phyloP scores from a whole-genome alignment of 92 coral and sea anemone species.

The Plumapathes pennacea region DNA sequence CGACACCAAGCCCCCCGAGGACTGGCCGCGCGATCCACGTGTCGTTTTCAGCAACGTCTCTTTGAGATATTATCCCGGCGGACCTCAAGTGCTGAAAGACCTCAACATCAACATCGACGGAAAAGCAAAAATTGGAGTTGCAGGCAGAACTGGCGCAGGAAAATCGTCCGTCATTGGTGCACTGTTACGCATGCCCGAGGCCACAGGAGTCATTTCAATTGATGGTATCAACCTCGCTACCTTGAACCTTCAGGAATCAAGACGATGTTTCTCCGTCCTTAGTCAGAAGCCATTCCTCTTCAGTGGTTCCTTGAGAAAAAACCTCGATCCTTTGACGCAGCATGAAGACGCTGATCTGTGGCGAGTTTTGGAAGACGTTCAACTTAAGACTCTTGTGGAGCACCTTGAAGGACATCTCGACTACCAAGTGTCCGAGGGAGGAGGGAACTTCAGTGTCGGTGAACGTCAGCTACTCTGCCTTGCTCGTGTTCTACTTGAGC shows the following conservation, averaged over 20 bases:
- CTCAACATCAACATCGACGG: conserved; percentile 11
- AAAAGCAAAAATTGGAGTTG: conserved; percentile 17
- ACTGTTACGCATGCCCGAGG: conserved; percentile 30
- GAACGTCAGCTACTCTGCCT: conserved; percentile 32
- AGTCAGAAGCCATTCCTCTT: conserved; percentile 22
- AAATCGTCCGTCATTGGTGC: conserved; percentile 29
- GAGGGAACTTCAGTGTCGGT: conserved; percentile 24
- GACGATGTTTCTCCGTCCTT: conserved; percentile 28
- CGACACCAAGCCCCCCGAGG: conserved; percentile 6
- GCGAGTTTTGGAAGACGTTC: conserved; percentile 10
- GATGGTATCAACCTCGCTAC: conserved; percentile 2
- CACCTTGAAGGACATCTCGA: conserved; percentile 20
- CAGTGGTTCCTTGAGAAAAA: conserved; percentile 13
- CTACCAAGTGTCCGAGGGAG: conserved; percentile 7
- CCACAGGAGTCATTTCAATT: conserved; percentile 11
- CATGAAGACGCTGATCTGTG: conserved; percentile 17
- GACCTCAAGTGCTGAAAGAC: conserved; percentile 28
- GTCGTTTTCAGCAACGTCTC: conserved; percentile 13
- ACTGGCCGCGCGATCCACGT: conserved; percentile 17
- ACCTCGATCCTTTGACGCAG: conserved; percentile 23
- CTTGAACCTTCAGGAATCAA: conserved; percentile 14
- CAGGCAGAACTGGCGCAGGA: conserved; percentile 28
- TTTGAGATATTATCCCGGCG: conserved; percentile 28
- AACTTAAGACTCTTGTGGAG: conserved; percentile 15
- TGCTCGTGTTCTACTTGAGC: conserved; percentile 21